Base-by-base conservation (phyloP, 92 coral and sea anemone genomes). In the Parazoanthus atlanticus region DNA sequence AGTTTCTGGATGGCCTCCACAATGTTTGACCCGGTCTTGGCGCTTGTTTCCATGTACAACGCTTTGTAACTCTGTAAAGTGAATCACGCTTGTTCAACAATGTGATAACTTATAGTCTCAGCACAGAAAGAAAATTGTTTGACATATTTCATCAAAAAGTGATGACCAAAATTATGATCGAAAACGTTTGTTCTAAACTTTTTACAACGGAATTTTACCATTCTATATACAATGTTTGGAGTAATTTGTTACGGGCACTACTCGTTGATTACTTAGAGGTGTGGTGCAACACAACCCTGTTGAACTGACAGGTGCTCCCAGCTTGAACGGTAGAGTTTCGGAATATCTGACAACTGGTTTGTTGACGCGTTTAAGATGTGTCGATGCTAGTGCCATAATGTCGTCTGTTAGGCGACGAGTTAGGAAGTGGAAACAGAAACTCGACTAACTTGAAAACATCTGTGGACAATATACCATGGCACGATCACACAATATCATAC, bases 1-100 rank as follows among this genome's bases (percentile, higher is more conserved):
- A 97, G 89, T 88, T 95, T 92, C 43, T 75, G 84, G 91, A 96
- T 95, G 16, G 98, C 93, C 77, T 97, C 97, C 47, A 91, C 88
- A 25, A 97, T 95, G 72, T 93, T 92, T 34, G 92, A 84, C 9
- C 98, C 99, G 47, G 96, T 92, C 85, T 97, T 97, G 58, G 99
- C 98, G 81, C 99, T 97, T 52, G 99, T 94, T 91, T 97, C 99
- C 72, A 93, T 86, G 56, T 95, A 97, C 80, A 97, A 81, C 52
- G 99, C 97, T 32, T 97, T 93, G 86, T 97, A 92, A 49, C 88
- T 78, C 99, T 97, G 88, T 28, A 40, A 54, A 88, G 3, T 34
- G 2, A 61, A 64, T 12, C 85, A 84, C 30, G 40, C 34, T 54
- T 32, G 40, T 31, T 61, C 23, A 28, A 46, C 41, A 47, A 69